phyloP scores from a whole-genome alignment of 2,888 invertebrate genomes.

The Agrenia bidenticulata region DNA sequence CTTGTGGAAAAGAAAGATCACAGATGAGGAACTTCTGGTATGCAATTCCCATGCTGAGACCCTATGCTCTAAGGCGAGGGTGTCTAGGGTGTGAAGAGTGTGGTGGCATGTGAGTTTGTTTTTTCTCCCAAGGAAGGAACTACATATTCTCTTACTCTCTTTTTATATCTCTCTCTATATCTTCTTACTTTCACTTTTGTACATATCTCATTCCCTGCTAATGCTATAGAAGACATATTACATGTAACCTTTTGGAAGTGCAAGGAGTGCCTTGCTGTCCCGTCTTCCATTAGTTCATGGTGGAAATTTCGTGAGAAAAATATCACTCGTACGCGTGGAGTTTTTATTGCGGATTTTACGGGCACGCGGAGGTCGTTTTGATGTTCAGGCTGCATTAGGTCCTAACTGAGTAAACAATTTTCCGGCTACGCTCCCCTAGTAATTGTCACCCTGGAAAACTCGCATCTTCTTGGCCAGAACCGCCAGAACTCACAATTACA shows the following conservation, averaged over 20 bases:
- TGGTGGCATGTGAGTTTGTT: conserved; percentile 7
- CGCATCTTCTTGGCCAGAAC: no score
- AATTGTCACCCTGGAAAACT: no score
- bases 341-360: conserved; percentile 30
- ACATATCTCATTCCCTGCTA: neutral
- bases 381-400: neutral
- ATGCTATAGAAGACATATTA: neutral
- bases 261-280: conserved; percentile 16
- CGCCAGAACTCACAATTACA: no score
- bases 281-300: conserved; percentile 20
- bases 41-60: no score
- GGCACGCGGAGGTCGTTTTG: conserved; percentile 8
- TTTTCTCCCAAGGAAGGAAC: neutral
- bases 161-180: no score
- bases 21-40: no score
- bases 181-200: conserved; percentile 5
- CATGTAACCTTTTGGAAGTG: conserved; percentile 23
- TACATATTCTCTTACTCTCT: no score
- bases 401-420: no score
- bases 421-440: no score
- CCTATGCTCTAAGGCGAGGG: no score
- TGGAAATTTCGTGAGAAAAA: conserved; percentile 24
- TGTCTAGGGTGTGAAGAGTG: neutral
- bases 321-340: conserved; percentile 20
- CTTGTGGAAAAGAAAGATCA: neutral